A percentile compares a stretch with the other conserved stretches of the same genome.
Conservation (phyloP, 1,140 invertebrate genomes). For the Drosophila mojavensis region DNA sequence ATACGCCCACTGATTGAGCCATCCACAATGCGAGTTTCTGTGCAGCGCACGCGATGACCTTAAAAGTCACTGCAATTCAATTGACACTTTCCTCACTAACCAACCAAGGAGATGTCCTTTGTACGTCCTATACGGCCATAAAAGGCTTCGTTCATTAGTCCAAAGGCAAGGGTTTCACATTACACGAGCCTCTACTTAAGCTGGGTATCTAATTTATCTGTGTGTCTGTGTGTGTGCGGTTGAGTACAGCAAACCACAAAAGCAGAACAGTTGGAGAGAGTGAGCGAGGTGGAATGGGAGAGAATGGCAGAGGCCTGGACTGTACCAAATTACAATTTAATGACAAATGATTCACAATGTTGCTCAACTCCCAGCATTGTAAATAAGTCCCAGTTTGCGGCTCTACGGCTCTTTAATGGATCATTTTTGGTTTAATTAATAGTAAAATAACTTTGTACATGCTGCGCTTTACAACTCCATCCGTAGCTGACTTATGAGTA, state of each 20-base stretch:
- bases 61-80: conserved; percentile 58
- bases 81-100: conserved; percentile 38
- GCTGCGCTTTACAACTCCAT: too few species aligned
- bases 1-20: conserved; percentile 56
- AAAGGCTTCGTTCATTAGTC: conserved; percentile 28
- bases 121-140: neutral
- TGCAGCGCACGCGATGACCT: conserved; percentile 41
- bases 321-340: conserved; percentile 7
- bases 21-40: conserved; percentile 55
- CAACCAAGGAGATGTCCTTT: conserved; percentile 8
- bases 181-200: neutral
- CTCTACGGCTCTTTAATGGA: neutral
- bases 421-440: too few species aligned
- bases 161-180: conserved; percentile 18
- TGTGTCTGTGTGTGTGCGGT: neutral
- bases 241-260: neutral
- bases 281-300: too few species aligned
- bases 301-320: neutral
- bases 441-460: too few species aligned
- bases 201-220: neutral
- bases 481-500: too few species aligned
- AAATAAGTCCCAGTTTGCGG: neutral
- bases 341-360: neutral
- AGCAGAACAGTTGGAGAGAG: neutral
- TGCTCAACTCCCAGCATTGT: neutral